phyloP scores from a whole-genome alignment of 2,113 vertebrate species.

The Osmerus eperlanus region DNA sequence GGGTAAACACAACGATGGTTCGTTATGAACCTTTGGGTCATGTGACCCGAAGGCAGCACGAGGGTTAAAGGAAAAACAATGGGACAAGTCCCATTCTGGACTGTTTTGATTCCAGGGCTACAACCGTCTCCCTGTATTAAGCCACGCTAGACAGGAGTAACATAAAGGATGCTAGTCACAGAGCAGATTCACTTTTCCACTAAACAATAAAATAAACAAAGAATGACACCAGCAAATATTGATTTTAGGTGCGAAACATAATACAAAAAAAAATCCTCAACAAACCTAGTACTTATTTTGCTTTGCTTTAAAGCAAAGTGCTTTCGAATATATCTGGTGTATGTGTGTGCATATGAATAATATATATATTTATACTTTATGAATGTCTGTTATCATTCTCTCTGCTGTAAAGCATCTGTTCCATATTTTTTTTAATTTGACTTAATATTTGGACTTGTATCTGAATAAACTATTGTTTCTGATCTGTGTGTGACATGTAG shows the following conservation, averaged over 20 bases:
- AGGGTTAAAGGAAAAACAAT: conserved; percentile 14
- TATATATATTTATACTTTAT: conserved; percentile 44
- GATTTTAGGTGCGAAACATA: conserved; percentile 20
- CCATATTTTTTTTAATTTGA: conserved; percentile 41
- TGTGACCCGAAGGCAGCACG: too few species aligned
- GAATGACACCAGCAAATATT: conserved; percentile 47
- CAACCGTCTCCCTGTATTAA: neutral
- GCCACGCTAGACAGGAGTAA: neutral
- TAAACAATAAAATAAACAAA: neutral
- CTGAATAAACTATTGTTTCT: conserved; percentile 51
- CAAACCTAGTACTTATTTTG: conserved; percentile 26
- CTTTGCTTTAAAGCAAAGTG: conserved; percentile 33
- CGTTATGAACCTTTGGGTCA: too few species aligned
- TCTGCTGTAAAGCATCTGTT: conserved; percentile 32
- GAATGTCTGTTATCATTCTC: conserved; percentile 39
- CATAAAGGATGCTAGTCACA: neutral
- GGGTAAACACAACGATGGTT: too few species aligned
- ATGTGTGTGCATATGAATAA: conserved; percentile 36
- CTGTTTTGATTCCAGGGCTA: conserved; percentile 3
- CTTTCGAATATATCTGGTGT: conserved; percentile 33
- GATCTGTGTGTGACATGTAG: conserved; percentile 40
- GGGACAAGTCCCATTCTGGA: conserved; percentile 10
- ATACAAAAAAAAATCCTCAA: conserved; percentile 3
- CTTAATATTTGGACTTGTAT: conserved; percentile 39
- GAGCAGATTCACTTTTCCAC: neutral